These are phyloP conservation scores for Cabera pusaria DNA, from an alignment of 2,888 invertebrate species.

Conservation along the genomic window DNA sequence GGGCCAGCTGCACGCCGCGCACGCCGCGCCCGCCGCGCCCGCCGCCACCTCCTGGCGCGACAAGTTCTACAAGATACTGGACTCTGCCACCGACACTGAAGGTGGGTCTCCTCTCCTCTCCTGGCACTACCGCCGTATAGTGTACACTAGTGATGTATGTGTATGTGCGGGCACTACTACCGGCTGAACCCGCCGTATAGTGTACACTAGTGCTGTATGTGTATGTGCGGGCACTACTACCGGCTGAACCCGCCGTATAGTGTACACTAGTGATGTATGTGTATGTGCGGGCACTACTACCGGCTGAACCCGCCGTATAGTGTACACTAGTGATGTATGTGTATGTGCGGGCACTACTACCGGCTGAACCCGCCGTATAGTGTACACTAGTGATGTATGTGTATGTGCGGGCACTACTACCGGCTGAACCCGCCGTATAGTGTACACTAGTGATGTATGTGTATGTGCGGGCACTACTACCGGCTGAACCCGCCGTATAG, in stretches of 20 bases:
- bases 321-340: too few relatives aligned
- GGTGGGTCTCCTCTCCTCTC: constrained; percentile 63
- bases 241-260: constrained; percentile 96
- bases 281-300: constrained; percentile 88
- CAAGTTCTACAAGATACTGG: constrained; percentile 91
- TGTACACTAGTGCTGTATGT: too few relatives aligned
- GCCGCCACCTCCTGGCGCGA: constrained; percentile 86
- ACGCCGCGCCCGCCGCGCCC: constrained; percentile 34
- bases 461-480: too few relatives aligned
- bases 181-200: too few relatives aligned
- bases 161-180: too few relatives aligned
- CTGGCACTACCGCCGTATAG: not conserved
- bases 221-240: constrained; percentile 88
- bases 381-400: too few relatives aligned
- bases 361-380: constrained; percentile 96
- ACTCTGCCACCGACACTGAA: constrained; percentile 95
- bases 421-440: too few relatives aligned
- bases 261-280: too few relatives aligned
- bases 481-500: too few relatives aligned
- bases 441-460: too few relatives aligned
- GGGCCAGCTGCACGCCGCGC: constrained; percentile 75
- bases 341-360: constrained; percentile 88
- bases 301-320: constrained; percentile 96
- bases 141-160: too few relatives aligned
- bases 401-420: too few relatives aligned